phyloP scores from a whole-genome alignment of 2,888 invertebrate species.

The Morpho achilles region DNA sequence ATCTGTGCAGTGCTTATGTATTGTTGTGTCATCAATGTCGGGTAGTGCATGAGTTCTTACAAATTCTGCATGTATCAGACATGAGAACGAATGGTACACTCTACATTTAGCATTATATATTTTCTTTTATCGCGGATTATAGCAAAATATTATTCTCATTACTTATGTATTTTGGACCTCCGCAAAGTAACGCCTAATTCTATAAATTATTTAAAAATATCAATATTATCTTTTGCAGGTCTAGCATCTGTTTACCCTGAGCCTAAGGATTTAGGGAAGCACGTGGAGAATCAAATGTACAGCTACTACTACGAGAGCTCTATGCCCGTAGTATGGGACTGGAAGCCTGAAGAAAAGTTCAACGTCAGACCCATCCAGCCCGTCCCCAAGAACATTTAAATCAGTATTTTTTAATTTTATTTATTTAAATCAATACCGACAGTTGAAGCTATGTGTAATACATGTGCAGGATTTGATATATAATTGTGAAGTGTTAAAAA shows the following conservation, averaged over 20 bases:
- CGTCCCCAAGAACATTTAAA: conserved; percentile 69
- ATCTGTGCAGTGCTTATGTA: no score
- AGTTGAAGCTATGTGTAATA: background rate
- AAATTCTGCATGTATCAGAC: no score
- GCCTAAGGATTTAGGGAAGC: conserved; percentile 86
- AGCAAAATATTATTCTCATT: no score
- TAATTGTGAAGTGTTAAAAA: no score
- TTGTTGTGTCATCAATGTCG: no score
- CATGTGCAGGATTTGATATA: background rate
- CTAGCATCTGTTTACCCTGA: conserved; percentile 92
- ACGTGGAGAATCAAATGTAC: conserved; percentile 87
- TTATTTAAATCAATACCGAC: conserved; percentile 10
- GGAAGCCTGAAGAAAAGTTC: conserved; percentile 76
- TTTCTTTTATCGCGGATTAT: no score
- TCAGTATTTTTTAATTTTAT: conserved; percentile 33
- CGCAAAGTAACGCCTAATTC: no score
- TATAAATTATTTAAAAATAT: background rate
- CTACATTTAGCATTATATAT: no score
- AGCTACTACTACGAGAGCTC: conserved; percentile 88
- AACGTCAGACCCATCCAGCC: conserved; percentile 66
- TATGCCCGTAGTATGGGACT: conserved; percentile 84
- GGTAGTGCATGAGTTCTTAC: no score
- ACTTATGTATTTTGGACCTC: no score
- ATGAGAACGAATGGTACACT: no score
- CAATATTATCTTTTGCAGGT: conserved; percentile 67